A percentile compares a stretch with the other conserved stretches of the same genome.
Evolutionary conservation across 2,888 invertebrate genomes (phyloP).

Genomic region (Dryococelus australis): DNA sequence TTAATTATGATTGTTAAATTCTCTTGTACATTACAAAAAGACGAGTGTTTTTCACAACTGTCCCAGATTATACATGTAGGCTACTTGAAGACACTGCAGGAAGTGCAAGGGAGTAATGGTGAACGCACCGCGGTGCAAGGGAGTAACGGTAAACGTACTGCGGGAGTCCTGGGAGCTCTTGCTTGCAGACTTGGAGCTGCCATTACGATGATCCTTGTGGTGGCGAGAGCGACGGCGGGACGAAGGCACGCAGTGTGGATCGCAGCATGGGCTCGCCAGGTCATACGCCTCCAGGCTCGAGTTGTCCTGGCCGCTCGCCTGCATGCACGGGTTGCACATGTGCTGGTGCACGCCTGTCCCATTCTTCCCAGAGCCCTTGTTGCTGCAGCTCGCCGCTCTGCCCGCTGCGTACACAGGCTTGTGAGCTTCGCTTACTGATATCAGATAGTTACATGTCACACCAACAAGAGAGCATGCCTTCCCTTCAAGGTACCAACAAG

Average conservation of each 20-base stretch:
- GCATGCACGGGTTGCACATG: conserved; percentile 74
- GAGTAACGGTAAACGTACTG: too few species aligned
- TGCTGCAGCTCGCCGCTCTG: background rate
- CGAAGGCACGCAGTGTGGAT: conserved; percentile 83
- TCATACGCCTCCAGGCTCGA: conserved; percentile 87
- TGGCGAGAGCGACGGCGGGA: conserved; percentile 61
- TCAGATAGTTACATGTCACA: too few species aligned
- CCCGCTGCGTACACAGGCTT: background rate
- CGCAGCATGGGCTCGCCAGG: conserved; percentile 85
- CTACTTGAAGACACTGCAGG: too few species aligned
- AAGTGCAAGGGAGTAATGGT: too few species aligned
- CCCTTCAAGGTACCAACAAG: too few species aligned
- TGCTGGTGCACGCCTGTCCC: conserved; percentile 21
- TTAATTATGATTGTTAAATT: too few species aligned
- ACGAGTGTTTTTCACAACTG: too few species aligned
- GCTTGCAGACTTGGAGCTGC: conserved; percentile 29
- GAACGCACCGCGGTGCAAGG: too few species aligned
- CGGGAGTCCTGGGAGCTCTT: background rate
- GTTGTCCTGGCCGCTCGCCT: conserved; percentile 71
- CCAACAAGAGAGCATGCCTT: too few species aligned
- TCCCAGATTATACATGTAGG: too few species aligned
- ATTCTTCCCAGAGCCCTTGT: conserved; percentile 22
- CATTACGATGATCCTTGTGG: conserved; percentile 56
- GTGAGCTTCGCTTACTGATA: too few species aligned
- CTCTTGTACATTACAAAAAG: too few species aligned